These are phyloP conservation scores for Lottia scabra DNA, from an alignment of 2,888 invertebrate species.

Conservation along the genomic window DNA sequence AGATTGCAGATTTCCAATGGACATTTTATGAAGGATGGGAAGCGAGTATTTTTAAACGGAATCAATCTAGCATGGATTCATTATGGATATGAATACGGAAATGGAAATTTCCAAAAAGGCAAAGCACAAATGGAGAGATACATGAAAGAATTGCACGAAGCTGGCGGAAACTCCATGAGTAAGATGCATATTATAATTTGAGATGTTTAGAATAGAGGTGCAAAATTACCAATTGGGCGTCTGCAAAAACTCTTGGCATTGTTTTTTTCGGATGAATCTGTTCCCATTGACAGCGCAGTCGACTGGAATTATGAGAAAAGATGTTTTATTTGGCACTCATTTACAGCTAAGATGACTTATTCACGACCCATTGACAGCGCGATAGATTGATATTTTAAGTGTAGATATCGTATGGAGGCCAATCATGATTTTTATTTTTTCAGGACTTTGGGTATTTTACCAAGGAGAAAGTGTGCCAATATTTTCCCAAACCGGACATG, in stretches of 20 bases:
- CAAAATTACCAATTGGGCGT: too few species aligned
- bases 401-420: too few species aligned
- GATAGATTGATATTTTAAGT: too few species aligned
- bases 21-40: conserved; percentile 34
- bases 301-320: too few species aligned
- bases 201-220: too few species aligned
- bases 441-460: neutral
- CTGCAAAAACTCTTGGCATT: too few species aligned
- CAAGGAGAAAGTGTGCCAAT: neutral
- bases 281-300: too few species aligned
- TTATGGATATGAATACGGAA: conserved; percentile 47
- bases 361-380: too few species aligned
- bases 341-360: too few species aligned
- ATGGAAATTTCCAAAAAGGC: conserved; percentile 37
- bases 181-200: conserved; percentile 13
- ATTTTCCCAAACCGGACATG: neutral
- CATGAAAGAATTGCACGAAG: conserved; percentile 33
- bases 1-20: neutral
- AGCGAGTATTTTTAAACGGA: conserved; percentile 45
- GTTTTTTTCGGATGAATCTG: too few species aligned
- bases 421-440: too few species aligned
- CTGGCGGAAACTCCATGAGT: conserved; percentile 51
- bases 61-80: conserved; percentile 49
- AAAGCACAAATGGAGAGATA: conserved; percentile 30
- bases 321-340: too few species aligned